A percentile compares a stretch with the other conserved stretches of the same genome.
These are phyloP conservation scores for Leptodactylus fallax DNA, from an alignment of 2,797 vertebrate species.

Conservation along the genomic window DNA sequence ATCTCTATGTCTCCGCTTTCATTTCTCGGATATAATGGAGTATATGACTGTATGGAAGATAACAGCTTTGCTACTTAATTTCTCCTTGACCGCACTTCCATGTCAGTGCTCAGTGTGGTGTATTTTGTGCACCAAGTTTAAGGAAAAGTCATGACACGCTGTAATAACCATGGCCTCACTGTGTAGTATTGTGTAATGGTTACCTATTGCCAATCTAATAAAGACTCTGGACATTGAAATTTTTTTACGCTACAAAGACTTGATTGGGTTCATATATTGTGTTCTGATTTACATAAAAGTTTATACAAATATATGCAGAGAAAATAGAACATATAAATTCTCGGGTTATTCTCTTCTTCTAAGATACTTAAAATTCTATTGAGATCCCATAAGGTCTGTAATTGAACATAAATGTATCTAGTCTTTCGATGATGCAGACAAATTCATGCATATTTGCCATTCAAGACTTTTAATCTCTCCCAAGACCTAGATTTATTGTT, in stretches of 20 bases:
- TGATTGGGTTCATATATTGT: too few species aligned
- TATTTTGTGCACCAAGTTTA: background rate
- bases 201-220: background rate
- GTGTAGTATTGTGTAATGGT: background rate
- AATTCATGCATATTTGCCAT: too few species aligned
- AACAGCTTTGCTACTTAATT: background rate
- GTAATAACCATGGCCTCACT: background rate
- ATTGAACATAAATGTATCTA: too few species aligned
- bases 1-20: constrained; percentile 4
- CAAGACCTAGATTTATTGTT: too few species aligned
- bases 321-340: background rate
- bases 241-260: too few species aligned
- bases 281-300: background rate
- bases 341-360: background rate
- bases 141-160: background rate
- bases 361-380: background rate
- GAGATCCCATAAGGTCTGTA: background rate
- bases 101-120: background rate
- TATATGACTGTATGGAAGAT: background rate
- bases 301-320: background rate
- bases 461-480: too few species aligned
- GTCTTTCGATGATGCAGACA: too few species aligned
- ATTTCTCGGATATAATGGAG: background rate
- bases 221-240: background rate
- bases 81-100: constrained; percentile 17